These are phyloP conservation scores for Lepidothrix coronata DNA, from an alignment of 2,113 vertebrate genomes.

Conservation along the genomic window DNA sequence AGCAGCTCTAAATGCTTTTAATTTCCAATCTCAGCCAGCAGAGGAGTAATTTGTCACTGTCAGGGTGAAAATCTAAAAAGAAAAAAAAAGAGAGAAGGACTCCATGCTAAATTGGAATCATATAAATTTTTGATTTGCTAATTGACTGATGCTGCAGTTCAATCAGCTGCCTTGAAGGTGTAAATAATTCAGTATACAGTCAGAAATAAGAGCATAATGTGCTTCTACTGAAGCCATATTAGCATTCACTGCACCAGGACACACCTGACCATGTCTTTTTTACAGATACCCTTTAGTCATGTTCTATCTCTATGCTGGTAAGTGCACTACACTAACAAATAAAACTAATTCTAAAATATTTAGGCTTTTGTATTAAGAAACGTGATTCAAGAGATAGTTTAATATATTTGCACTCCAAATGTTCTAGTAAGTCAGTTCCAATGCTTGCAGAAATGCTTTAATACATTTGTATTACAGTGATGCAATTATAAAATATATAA, in stretches of 20 bases:
- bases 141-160: constrained; percentile 99
- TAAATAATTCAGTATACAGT: constrained; percentile 96
- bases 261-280: constrained; percentile 68
- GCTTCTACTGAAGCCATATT: constrained; percentile 60
- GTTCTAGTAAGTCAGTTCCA: not conserved
- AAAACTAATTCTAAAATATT: constrained; percentile 21
- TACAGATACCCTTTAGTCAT: constrained; percentile 61
- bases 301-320: constrained; percentile 46
- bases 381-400: not conserved
- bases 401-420: constrained; percentile 41
- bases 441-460: not conserved
- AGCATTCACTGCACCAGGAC: constrained; percentile 60
- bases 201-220: constrained; percentile 81
- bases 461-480: constrained; percentile 6
- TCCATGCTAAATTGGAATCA: constrained; percentile 98
- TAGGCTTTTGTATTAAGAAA: constrained; percentile 27
- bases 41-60: constrained; percentile 99
- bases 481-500: constrained; percentile 38
- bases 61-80: constrained; percentile 97
- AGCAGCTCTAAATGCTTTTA: constrained; percentile 99
- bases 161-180: constrained; percentile 95
- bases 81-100: constrained; percentile 87
- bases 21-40: constrained; percentile 99
- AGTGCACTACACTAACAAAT: constrained; percentile 29
- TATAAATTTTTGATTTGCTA: constrained; percentile 99